phyloP scores from a whole-genome alignment of 2,113 vertebrate species.

The Phaethon lepturus region DNA sequence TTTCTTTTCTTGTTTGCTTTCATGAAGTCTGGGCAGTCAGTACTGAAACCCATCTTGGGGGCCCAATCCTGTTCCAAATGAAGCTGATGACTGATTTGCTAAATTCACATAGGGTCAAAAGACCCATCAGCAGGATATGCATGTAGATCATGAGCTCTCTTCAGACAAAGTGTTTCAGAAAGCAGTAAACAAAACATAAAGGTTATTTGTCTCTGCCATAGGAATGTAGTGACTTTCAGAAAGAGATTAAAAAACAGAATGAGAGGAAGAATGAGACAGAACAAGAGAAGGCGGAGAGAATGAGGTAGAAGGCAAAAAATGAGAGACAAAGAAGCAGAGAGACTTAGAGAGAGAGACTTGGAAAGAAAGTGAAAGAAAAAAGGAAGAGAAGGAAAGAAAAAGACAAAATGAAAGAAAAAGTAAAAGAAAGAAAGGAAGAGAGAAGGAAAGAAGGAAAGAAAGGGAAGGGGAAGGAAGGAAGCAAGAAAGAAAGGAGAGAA shows the following conservation, averaged over 20 bases:
- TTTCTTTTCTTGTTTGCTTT: not conserved
- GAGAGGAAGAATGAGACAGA: not conserved
- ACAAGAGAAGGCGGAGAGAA: not conserved
- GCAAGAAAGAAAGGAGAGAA: not conserved
- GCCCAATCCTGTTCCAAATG: not conserved
- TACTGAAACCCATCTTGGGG: not conserved
- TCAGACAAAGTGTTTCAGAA: not conserved
- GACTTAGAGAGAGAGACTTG: not conserved
- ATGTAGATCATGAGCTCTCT: not conserved
- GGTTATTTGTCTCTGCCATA: not conserved
- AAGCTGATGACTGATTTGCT: not conserved
- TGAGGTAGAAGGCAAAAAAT: not conserved
- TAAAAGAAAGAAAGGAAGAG: too few relatives aligned
- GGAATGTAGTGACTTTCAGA: not conserved
- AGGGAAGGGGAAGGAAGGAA: not conserved
- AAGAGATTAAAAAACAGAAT: not conserved
- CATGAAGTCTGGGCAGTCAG: not conserved
- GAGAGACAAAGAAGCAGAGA: not conserved
- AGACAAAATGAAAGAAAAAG: too few relatives aligned
- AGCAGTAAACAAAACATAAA: constrained; percentile 28
- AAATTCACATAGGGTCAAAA: not conserved
- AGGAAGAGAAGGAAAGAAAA: not conserved
- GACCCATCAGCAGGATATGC: not conserved
- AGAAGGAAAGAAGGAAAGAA: not conserved
- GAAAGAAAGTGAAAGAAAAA: not conserved